A percentile compares a stretch with the other conserved stretches of the same genome.
Conservation (phyloP, 1,140 invertebrate species). For the Atta texana region DNA sequence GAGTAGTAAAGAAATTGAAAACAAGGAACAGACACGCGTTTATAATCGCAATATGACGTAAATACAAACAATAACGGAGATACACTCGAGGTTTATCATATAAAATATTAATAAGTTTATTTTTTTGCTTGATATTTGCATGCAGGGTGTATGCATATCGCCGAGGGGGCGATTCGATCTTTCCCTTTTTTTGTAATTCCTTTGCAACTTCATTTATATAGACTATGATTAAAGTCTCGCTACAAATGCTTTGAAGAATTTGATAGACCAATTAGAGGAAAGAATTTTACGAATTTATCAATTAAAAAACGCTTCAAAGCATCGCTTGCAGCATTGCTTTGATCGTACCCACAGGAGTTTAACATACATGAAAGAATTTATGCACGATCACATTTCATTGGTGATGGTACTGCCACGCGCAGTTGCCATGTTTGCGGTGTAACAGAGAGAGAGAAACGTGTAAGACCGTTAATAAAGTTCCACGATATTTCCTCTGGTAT, state of each 20-base stretch:
- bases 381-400: constrained; percentile 16
- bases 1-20: not conserved
- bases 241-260: no score
- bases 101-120: constrained; percentile 50
- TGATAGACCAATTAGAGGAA: no score
- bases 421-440: not conserved
- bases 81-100: constrained; percentile 27
- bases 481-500: not conserved
- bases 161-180: not conserved
- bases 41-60: constrained; percentile 35
- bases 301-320: no score
- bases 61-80: constrained; percentile 19
- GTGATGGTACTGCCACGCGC: not conserved
- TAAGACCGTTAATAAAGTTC: constrained; percentile 28
- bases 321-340: no score
- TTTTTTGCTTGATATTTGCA: constrained; percentile 25
- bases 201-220: not conserved
- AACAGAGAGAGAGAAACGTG: not conserved
- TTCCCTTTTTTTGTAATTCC: not conserved
- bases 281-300: no score
- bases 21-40: not conserved
- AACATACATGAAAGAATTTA: constrained; percentile 31
- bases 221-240: no score
- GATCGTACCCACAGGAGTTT: constrained; percentile 34
- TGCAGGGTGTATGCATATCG: not conserved